Base-by-base conservation (phyloP, 2,797 vertebrate species). In the Anguilla anguilla region DNA sequence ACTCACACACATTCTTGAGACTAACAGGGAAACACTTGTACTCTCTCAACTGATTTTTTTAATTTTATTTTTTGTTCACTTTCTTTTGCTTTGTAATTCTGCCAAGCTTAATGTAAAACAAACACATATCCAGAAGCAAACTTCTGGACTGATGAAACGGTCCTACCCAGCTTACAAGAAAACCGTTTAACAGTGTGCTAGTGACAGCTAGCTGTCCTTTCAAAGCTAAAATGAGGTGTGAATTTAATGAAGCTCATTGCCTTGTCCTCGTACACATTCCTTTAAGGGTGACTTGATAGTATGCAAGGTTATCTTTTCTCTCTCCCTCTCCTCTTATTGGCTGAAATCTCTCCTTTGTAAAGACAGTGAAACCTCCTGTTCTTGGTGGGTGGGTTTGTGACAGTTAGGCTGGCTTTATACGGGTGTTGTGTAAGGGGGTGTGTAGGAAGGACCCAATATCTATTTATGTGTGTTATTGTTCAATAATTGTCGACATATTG, bases 1-100 rank as follows among this genome's bases (percentile, higher is more conserved):
- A 6, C 39, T 6, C 74, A 19, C 74, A 59, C 49, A 72, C 59
- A 85, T 81, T 77, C 91, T 88, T 87, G 86, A 88, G 87, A 90
- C 88, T 74, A 88, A 89, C 87, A 88, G 89, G 85, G 85, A 91
- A 86, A 79, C 3, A 15, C 35, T 79, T 46, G 64, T 6, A 69
- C 25, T 74, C 69, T 74, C 69, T 17, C 22, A 3, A 6, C 46
- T 79, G 35, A 43, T 46, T 79, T 79, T 19, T 43, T 55, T n/a
- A 25, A n/a, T 31, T 25, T 83, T 31, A 28, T 83, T 55, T n/a
- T 83, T 31, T 55, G 82, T n/a, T 35, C 3, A 35, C 2, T 2
- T 77, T 39, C 72, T 39, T 35, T 77, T 77, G 28, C 28, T 39
- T 7, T n/a, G 64, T 9, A 25, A 69, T 69, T 77, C 69, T 35